Base-by-base conservation (phyloP, 2,888 invertebrate genomes). In the Polyommatus icarus region DNA sequence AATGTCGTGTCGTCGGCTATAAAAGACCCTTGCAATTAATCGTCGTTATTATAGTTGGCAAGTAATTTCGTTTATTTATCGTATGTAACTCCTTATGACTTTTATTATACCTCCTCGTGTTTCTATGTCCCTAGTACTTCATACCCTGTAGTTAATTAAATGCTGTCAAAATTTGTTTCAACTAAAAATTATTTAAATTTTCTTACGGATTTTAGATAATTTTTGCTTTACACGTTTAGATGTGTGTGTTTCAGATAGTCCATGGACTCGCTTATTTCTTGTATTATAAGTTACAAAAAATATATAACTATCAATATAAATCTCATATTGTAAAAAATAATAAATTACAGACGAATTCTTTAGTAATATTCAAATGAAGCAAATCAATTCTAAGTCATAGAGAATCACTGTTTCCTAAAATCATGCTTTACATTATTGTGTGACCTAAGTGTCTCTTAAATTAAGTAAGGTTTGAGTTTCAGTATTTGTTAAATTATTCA, bases 21-120 rank as follows among this genome's bases (percentile, higher is more conserved):
- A 79, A 76, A 77, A 59, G 20, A 36, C 73, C 59, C 29, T 40
- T 54, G 54, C 59, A 77, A 79, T 77, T 77, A 76, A 76, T 77
- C 72, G 76, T 76, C n/a, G 76, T 76, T 72, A 76, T 78, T 78
- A 77, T 72, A 76, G 59, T 57, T 77, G 71, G 57, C 71, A 78
- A 71, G 77, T 73, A 79, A 76, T 76, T 76, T 78, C 78, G 75
- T 76, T 78, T 79, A 75, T 75, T 54, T 75, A 75, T 75, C 24
- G 75, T 54, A 54, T 73, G 24, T 73, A 73, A 73, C 50, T 75
- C 54, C 75, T 75, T 29, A 54, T 20, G 73, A 73, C 75, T 29
- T 75, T 75, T 50, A 73, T 75, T 75, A 29, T 75, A 75, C 75
- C 50, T 73, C 18, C 29, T 75, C 46, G 32, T 46, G 15, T 50